Conservation (phyloP, 2,888 invertebrate genomes). For the Nomada fabriciana region DNA sequence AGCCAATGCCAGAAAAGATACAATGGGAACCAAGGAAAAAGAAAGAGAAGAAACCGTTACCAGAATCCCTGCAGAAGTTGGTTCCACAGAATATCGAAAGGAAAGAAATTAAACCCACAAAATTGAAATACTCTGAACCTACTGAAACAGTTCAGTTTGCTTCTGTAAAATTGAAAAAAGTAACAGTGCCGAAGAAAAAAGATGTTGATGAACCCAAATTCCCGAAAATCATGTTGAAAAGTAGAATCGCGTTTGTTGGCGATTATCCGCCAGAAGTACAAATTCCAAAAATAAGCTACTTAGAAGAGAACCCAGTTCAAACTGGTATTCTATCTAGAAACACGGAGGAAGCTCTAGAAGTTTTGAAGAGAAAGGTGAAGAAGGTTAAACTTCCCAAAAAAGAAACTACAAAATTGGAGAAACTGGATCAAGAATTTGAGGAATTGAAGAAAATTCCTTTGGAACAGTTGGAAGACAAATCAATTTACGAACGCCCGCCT, state of each 20-base stretch:
- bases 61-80: slow-evolving; percentile 73
- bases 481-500: slow-evolving; percentile 79
- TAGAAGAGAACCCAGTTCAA: slow-evolving; percentile 86
- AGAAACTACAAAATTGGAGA: slow-evolving; percentile 86
- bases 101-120: slow-evolving; percentile 87
- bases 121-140: slow-evolving; percentile 87
- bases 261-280: slow-evolving; percentile 88
- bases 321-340: slow-evolving; percentile 90
- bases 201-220: slow-evolving; percentile 84
- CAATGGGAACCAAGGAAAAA: slow-evolving; percentile 79
- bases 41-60: slow-evolving; percentile 72
- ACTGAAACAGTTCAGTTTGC: slow-evolving; percentile 87
- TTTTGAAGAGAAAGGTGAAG: slow-evolving; percentile 87
- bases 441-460: slow-evolving; percentile 82
- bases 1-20: slow-evolving; percentile 83
- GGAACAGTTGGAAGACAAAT: slow-evolving; percentile 81
- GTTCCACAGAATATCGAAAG: slow-evolving; percentile 87
- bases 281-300: slow-evolving; percentile 85
- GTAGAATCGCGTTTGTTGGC: slow-evolving; percentile 87
- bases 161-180: slow-evolving; percentile 89
- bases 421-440: slow-evolving; percentile 86
- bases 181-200: slow-evolving; percentile 85
- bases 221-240: slow-evolving; percentile 90
- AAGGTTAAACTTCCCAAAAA: slow-evolving; percentile 86
- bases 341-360: slow-evolving; percentile 89